A percentile compares a stretch with the other conserved stretches of the same genome.
Conservation (phyloP, 2,888 invertebrate genomes). For the Glaucopsyche alexis region DNA sequence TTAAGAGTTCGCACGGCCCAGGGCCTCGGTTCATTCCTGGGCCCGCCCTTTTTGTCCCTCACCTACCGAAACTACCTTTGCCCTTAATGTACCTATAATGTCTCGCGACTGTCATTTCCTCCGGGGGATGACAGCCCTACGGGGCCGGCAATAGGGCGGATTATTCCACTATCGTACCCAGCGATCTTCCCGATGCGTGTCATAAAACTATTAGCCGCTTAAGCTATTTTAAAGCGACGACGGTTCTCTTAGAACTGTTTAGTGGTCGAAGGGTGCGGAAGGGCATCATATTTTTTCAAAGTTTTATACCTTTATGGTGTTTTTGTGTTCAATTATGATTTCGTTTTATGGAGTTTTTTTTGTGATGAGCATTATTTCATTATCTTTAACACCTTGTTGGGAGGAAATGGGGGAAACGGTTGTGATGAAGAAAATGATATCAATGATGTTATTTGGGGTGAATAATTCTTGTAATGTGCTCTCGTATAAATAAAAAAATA, state of each 20-base stretch:
- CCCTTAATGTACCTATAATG: constrained; percentile 72
- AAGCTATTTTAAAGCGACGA: constrained; percentile 74
- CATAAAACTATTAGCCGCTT: constrained; percentile 79
- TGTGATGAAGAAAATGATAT: constrained; percentile 25
- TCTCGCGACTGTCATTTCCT: constrained; percentile 62
- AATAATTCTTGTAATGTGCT: not conserved
- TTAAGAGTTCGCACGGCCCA: constrained; percentile 75
- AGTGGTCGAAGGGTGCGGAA: constrained; percentile 56
- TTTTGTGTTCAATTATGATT: constrained; percentile 70
- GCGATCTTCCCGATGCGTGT: constrained; percentile 69
- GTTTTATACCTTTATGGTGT: constrained; percentile 59
- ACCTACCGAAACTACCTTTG: constrained; percentile 52
- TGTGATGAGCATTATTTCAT: constrained; percentile 65
- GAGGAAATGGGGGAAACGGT: constrained; percentile 34
- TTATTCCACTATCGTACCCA: constrained; percentile 42
- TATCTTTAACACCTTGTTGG: constrained; percentile 73
- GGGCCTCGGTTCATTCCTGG: constrained; percentile 68
- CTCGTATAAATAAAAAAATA: constrained; percentile 2
- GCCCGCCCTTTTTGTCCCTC: constrained; percentile 57
- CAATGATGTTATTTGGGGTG: constrained; percentile 20
- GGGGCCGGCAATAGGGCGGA: constrained; percentile 48
- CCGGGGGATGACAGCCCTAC: constrained; percentile 49
- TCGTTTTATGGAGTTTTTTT: constrained; percentile 58
- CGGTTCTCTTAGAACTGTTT: constrained; percentile 60
- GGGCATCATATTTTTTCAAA: constrained; percentile 62